Base-by-base conservation (phyloP, 2,113 vertebrate species). In the Leptobrachium leishanense region DNA sequence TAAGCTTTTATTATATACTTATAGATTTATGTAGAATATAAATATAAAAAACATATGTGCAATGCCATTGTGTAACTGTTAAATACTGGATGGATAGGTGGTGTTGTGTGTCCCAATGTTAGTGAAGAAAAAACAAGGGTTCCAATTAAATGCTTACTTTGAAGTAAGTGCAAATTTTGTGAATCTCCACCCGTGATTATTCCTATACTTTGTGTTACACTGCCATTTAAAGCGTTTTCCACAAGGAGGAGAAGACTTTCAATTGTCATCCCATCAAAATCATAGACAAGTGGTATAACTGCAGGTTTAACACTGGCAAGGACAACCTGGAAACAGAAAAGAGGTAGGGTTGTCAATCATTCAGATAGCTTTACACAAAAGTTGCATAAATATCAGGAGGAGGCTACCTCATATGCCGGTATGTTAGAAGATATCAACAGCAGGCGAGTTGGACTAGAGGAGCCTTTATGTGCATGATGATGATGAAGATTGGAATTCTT, bases 321-420 rank as follows among this genome's bases (percentile, higher is more conserved):
- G 82, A 96, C 71, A 90, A 96, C 83, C 95, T 97, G 41, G 3
- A 85, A 82, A 75, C 41, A 3, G 2, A 84, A 82, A 66, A 2
- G 7, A 43, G 2, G 73, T 15, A 39, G 6, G 5, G 39, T 39
- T 39, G 2, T 1, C 44, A 54, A 46, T 2, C 3, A 66, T 44
- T 10, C 20, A 12, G 41, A 68, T 53, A 0, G 10, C 31, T 15
- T 40, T n/a, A 39, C 13, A 4, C 46, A 50, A 50, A 2, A 59
- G 13, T 4, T 10, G 15, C 11, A 43, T 20, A 12, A 10, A 74
- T n/a, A n/a, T 64, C 13, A 64, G 10, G 31, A 59, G 72, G 11
- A 65, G 39, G 31, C n/a, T 15, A 96, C 95, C 92, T 97, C 95
- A 76, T 93, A 94, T 5, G 94, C 95, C 53, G 94, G 94, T 55